Conservation (phyloP, 2,113 vertebrate species). For the Podarcis muralis region DNA sequence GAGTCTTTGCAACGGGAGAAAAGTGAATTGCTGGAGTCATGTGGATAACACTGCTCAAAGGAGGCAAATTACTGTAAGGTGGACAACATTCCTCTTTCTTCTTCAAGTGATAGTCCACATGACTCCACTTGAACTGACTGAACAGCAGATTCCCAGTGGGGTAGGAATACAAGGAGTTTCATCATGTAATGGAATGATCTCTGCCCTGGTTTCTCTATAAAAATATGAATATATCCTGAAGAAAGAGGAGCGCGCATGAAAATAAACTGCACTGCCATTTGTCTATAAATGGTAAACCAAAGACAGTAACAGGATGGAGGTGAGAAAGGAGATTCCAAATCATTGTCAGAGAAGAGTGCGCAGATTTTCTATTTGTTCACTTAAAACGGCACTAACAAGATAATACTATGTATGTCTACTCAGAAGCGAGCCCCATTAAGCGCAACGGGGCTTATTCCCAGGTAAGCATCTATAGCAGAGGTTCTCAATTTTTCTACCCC, state of each 20-base stretch:
- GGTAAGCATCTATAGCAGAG: background rate
- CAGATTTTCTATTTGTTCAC: background rate
- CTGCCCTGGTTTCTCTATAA: conserved; percentile 22
- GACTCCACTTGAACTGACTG: conserved; percentile 38
- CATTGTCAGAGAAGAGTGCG: background rate
- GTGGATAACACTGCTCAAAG: conserved; percentile 18
- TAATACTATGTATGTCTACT: background rate
- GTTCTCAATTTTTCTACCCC: too few species aligned
- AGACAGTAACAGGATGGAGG: background rate
- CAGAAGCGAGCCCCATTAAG: background rate
- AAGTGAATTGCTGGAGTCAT: conserved; percentile 33
- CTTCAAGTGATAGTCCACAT: conserved; percentile 28
- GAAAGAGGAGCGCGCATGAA: background rate
- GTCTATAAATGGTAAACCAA: background rate
- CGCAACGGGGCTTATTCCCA: background rate
- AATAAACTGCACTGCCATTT: background rate
- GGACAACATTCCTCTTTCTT: conserved; percentile 28
- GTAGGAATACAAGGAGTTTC: conserved; percentile 10
- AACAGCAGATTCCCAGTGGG: conserved; percentile 25
- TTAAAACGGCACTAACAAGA: background rate
- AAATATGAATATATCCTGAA: conserved; percentile 16
- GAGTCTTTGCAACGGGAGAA: conserved; percentile 1
- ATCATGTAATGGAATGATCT: conserved; percentile 29
- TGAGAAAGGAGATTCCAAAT: background rate
- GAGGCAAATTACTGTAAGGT: conserved; percentile 25